Evolutionary conservation across 2,113 vertebrate species (phyloP), one percentile per base, ranked within the genome.

Genomic region (Triplophysa rosa): DNA sequence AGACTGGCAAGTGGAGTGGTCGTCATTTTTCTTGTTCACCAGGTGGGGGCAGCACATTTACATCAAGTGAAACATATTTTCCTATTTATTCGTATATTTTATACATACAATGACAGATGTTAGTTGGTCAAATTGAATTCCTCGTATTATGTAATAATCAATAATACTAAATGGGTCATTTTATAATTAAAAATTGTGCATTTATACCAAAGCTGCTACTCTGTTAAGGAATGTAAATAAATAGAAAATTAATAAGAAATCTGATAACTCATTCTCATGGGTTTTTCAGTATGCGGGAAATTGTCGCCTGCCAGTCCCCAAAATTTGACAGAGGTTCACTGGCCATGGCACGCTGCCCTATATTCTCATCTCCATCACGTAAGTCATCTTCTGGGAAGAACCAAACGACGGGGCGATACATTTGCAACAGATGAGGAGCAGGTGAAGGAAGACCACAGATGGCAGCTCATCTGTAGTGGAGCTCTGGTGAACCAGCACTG

Each of bases 271-370:
- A 67, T 12, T 54, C 67, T 13, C 16, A 26, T 13, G 0, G 5
- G 19, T 74, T 0, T 82, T 8, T 2, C 71, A 98, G 96, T 95
- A 79, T 97, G 95, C 77, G 95, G 96, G 64, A 95, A 94, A 90
- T 86, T 93, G 0, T 89, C 93, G 79, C 87, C 89, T n/a, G 67
- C 89, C 77, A 92, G 90, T 40, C 64, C 84, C 23, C 86, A 85
- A 17, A 94, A 93, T 89, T 80, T 93, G 11, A 86, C 87, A 1
- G 90, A 92, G 12, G 85, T 77, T 1, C 89, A 87, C 82, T 98
- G 96, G 96, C 95, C 96, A 0, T 98, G 97, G 96, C 95, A 97
- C 14, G 93, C 90, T 0, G 96, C 96, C 82, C 87, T 98, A 85
- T 98, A 96, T 73, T 90, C 94, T 49, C 90, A 86, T 1, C 91